Conservation (phyloP, 2,113 vertebrate genomes). For the Phalacrocorax aristotelis region DNA sequence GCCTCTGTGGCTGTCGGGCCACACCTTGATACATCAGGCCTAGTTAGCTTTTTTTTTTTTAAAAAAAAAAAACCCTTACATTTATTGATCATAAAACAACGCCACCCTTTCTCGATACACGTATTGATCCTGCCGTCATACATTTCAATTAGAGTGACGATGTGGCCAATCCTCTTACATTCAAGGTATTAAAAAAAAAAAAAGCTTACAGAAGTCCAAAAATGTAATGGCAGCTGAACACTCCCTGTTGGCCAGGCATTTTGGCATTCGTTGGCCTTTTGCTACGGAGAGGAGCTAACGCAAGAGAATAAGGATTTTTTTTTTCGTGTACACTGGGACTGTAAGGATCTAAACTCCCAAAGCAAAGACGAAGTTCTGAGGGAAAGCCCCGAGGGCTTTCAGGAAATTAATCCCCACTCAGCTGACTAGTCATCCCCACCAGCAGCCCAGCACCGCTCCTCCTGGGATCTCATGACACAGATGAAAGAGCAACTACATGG, state of each 20-base stretch:
- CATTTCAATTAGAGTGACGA: neutral
- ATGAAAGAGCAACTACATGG: neutral
- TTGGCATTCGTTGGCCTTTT: neutral
- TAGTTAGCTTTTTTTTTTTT: neutral
- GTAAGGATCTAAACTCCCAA: neutral
- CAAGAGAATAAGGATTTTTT: neutral
- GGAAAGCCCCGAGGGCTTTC: constrained; percentile 21
- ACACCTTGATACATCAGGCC: neutral
- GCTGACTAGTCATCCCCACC: constrained; percentile 65
- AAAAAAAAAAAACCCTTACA: neutral
- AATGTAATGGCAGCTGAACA: neutral
- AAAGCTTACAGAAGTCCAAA: neutral
- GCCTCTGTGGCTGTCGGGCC: neutral
- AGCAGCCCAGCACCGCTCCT: constrained; percentile 18
- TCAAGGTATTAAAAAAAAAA: neutral
- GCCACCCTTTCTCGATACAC: neutral
- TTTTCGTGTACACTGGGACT: neutral
- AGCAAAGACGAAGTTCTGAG: neutral
- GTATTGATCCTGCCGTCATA: neutral
- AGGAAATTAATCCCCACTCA: constrained; percentile 67
- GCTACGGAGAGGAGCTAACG: neutral
- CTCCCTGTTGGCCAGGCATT: neutral
- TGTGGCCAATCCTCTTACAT: neutral
- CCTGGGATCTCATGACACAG: constrained; percentile 64
- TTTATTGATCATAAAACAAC: neutral